phyloP scores from a whole-genome alignment of 2,888 invertebrate genomes.

The Syritta pipiens region DNA sequence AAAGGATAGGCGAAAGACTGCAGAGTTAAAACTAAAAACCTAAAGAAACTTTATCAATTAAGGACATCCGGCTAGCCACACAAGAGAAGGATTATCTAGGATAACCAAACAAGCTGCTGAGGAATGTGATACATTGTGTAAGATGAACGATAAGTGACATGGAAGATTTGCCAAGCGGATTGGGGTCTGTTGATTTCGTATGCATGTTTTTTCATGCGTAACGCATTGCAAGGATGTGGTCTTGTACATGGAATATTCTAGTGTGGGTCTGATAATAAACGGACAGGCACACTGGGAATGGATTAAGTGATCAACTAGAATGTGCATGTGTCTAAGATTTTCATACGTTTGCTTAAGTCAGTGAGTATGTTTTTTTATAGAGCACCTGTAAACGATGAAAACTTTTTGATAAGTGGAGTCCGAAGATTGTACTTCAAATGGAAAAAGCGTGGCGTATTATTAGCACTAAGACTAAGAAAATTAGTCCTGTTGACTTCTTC shows the following conservation, averaged over 20 bases:
- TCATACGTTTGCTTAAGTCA: no score
- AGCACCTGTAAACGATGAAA: no score
- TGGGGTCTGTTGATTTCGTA: constrained; percentile 5
- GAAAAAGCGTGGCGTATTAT: no score
- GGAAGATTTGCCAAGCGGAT: neutral
- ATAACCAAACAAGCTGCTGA: constrained; percentile 50
- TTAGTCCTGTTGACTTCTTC: no score
- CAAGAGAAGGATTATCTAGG: constrained; percentile 51
- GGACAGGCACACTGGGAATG: neutral
- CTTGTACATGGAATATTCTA: neutral
- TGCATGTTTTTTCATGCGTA: constrained; percentile 25
- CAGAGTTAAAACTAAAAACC: constrained; percentile 5
- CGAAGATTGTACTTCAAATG: no score
- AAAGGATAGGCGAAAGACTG: constrained; percentile 5
- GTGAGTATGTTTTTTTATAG: no score
- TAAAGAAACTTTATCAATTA: constrained; percentile 64
- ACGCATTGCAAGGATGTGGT: neutral
- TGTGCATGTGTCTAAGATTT: no score
- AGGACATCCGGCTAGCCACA: constrained; percentile 59
- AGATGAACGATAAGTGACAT: constrained; percentile 49
- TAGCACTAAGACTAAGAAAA: no score
- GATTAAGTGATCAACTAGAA: neutral
- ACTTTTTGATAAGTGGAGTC: no score
- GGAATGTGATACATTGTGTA: constrained; percentile 45
- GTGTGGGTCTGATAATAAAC: neutral